phyloP scores from a whole-genome alignment of 2,797 vertebrate genomes.

The Delichon dasypus region DNA sequence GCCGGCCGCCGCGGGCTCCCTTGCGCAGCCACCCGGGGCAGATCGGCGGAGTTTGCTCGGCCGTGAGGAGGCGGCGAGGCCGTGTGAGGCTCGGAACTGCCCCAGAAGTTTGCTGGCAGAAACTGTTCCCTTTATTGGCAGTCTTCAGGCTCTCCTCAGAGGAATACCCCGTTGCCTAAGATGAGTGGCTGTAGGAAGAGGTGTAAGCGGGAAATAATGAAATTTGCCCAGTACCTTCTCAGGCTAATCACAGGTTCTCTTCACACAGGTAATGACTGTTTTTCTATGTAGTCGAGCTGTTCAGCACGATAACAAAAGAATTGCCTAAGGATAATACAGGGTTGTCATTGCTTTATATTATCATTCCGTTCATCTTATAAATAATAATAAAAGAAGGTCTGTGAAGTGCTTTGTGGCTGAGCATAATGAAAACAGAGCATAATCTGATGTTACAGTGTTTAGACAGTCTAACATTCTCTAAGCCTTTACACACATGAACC shows the following conservation, averaged over 20 bases:
- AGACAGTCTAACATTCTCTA: neutral
- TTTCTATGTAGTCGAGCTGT: slow-evolving; percentile 37
- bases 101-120: slow-evolving; percentile 72
- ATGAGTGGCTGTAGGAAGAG: slow-evolving; percentile 96
- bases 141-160: slow-evolving; percentile 55
- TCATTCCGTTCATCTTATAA: neutral
- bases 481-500: neutral
- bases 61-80: neutral
- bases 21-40: slow-evolving; percentile 18
- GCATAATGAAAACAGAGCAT: neutral
- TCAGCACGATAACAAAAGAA: neutral
- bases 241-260: slow-evolving; percentile 94
- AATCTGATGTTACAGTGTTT: neutral
- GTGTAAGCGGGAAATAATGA: slow-evolving; percentile 95
- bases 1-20: slow-evolving; percentile 18
- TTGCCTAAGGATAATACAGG: neutral
- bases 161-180: slow-evolving; percentile 73
- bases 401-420: neutral
- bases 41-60: slow-evolving; percentile 21
- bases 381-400: neutral
- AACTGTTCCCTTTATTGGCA: slow-evolving; percentile 15
- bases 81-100: slow-evolving; percentile 70
- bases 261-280: slow-evolving; percentile 85
- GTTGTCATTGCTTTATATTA: neutral
- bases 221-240: slow-evolving; percentile 96